Conservation (phyloP, 2,113 vertebrate genomes). For the Elachura formosa region DNA sequence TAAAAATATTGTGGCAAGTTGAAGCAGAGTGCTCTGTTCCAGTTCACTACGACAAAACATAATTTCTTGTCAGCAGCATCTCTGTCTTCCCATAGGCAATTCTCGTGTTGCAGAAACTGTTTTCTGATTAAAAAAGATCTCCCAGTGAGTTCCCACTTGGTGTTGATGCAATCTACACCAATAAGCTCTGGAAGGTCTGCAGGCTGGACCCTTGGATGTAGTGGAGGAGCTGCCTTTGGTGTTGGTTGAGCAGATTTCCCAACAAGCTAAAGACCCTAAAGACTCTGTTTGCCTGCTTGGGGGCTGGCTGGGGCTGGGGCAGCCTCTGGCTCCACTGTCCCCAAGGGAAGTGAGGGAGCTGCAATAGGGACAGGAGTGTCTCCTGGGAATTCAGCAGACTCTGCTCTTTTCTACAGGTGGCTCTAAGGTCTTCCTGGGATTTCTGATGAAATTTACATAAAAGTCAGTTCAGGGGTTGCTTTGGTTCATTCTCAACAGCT, state of each 20-base stretch:
- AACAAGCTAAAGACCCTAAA: background rate
- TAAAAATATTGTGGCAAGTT: background rate
- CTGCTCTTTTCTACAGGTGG: background rate
- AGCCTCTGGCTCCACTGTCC: background rate
- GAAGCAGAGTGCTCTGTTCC: background rate
- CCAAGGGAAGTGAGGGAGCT: fast-evolving
- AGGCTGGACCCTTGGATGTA: background rate
- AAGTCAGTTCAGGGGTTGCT: background rate
- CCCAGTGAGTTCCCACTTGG: background rate
- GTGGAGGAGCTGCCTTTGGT: background rate
- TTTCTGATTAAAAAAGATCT: background rate
- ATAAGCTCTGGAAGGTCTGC: background rate
- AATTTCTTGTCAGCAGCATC: background rate
- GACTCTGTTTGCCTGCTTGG: fast-evolving
- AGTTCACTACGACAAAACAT: background rate
- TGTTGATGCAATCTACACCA: background rate
- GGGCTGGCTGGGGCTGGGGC: background rate
- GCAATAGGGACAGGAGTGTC: background rate
- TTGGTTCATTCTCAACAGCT: background rate
- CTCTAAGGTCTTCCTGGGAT: background rate
- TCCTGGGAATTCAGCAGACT: background rate
- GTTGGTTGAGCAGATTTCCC: background rate
- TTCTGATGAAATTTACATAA: background rate
- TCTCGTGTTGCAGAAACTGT: background rate
- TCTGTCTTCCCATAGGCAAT: background rate